Evolutionary conservation across 2,888 invertebrate species (phyloP).

Genomic region (Willowsia nigromaculata): DNA sequence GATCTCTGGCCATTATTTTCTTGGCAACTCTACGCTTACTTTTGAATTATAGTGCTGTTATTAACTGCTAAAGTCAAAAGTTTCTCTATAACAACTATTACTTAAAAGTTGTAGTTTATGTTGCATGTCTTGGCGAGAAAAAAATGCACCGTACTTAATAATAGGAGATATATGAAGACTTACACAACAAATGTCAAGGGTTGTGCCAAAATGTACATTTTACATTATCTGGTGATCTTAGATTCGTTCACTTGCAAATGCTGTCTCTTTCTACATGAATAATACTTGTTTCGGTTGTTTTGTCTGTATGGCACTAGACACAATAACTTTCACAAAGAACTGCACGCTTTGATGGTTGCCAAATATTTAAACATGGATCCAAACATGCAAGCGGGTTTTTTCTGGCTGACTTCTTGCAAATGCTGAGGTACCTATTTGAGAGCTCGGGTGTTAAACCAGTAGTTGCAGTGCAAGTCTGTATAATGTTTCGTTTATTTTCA

Average conservation of each 20-base stretch:
- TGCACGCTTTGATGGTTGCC: neutral
- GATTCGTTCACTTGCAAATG: neutral
- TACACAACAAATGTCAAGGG: conserved; percentile 4
- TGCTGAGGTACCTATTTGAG: no score
- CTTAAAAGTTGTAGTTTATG: no score
- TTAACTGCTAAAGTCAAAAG: neutral
- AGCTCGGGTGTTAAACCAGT: no score
- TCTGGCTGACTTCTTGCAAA: neutral
- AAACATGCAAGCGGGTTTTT: neutral
- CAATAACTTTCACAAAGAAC: neutral
- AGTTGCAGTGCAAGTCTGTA: no score
- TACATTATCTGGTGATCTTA: neutral
- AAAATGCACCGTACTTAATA: neutral
- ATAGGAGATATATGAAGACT: neutral
- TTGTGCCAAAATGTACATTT: conserved; percentile 25
- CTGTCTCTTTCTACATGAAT: no score
- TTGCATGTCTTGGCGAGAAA: neutral
- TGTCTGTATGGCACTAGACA: neutral
- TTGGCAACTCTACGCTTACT: no score
- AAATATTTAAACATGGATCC: neutral
- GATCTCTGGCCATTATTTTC: no score
- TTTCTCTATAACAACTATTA: no score
- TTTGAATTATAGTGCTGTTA: no score
- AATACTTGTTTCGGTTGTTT: neutral
- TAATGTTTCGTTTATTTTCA: no score